Evolutionary conservation across 2,888 invertebrate genomes (phyloP), one percentile per base, ranked within the genome.

Genomic region (Ormyrus rosae): DNA sequence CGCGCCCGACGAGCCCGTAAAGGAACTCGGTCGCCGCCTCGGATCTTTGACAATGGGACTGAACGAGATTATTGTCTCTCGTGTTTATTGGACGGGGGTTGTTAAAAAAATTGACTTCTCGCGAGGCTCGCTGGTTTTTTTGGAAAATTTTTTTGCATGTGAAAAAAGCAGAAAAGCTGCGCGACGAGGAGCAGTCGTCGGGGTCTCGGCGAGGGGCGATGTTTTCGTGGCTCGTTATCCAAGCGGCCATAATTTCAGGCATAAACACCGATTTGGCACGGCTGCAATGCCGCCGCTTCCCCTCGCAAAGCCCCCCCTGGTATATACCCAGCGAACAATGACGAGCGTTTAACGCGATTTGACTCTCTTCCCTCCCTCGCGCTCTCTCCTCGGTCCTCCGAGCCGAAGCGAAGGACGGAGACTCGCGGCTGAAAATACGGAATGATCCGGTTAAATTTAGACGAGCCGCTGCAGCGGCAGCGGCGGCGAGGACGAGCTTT

Each of bases 181-280:
- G 19, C 4, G 34, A 4, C 2, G 10, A 51, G 7, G 19, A 51
- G 56, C 45, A 19, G 19, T 19, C 13, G n/a, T 55, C 10, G 8
- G 10, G 6, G 2, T 34, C 6, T 45, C 45, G 46, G 63, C 55
- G 76, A n/a, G 75, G 81, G 83, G 80, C 80, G 84, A 85, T 87
- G 85, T 83, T 86, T 86, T 83, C 82, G 83, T 83, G 85, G 84
- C 84, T 84, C 83, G 86, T 87, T 87, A 86, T 83, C 81, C 84
- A 84, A 84, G 82, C 83, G 83, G 86, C 85, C 85, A 88, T 87
- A 87, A 87, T 86, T 88, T 86, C 83, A 81, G 86, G 84, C 84
- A 85, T 87, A 87, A 88, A 88, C 86, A 87, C 81, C 77, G 86
- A 87, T 87, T 86, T 85, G 87, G 85, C 85, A 85, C 84, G 83